Conservation (phyloP, 2,797 vertebrate species). For the Poeciliopsis infans region DNA sequence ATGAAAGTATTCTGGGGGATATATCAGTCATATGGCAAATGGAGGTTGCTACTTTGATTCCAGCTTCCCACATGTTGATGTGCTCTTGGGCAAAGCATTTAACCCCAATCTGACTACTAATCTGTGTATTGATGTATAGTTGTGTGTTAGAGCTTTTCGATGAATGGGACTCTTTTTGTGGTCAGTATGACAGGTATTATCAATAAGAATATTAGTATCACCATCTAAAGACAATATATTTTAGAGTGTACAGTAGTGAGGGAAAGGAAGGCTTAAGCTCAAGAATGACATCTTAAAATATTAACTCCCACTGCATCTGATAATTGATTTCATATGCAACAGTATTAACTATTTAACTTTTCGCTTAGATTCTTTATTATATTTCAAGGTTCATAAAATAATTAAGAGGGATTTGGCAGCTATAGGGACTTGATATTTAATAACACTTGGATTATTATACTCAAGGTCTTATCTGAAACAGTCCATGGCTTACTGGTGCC, state of each 20-base stretch:
- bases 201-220: neutral
- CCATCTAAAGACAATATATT: neutral
- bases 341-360: neutral
- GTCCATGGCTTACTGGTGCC: neutral
- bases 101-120: neutral
- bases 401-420: neutral
- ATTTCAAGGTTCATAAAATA: constrained; percentile 1
- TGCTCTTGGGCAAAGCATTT: neutral
- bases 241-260: neutral
- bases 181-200: neutral
- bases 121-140: neutral
- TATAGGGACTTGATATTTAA: neutral
- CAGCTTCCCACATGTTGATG: neutral
- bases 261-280: neutral
- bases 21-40: neutral
- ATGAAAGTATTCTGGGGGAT: no score
- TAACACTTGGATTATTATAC: neutral
- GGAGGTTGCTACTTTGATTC: neutral
- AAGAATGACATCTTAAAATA: neutral
- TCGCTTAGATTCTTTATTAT: neutral
- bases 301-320: neutral
- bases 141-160: neutral
- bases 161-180: no score
- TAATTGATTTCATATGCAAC: neutral
- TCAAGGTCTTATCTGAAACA: neutral